Percentiles rank a stretch among this genome's conserved stretches.
phyloP scores from a whole-genome alignment of 2,113 vertebrate genomes.

The Cynopterus brachyotis region DNA sequence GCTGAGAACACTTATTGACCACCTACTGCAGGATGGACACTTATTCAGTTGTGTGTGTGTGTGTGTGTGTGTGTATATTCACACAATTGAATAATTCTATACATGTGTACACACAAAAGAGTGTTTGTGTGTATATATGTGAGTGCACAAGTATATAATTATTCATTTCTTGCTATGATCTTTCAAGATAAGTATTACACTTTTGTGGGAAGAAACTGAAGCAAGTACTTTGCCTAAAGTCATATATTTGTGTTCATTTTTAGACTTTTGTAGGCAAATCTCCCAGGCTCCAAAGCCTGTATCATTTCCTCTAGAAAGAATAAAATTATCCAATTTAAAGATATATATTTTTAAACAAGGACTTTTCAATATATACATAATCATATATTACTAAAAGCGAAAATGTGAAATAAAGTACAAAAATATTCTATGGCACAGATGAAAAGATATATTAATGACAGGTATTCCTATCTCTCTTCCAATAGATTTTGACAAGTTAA shows the following conservation, averaged over 20 bases:
- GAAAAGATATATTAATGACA: background rate
- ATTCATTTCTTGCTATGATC: background rate
- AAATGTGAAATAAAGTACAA: background rate
- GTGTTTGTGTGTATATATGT: background rate
- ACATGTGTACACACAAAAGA: no score
- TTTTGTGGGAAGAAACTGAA: background rate
- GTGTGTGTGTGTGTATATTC: background rate
- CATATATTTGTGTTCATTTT: background rate
- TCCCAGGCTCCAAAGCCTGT: background rate
- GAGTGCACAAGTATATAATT: background rate
- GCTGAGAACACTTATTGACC: background rate
- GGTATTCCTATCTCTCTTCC: background rate
- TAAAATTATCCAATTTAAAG: background rate
- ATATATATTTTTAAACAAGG: background rate
- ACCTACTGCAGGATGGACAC: background rate
- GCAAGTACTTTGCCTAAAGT: background rate
- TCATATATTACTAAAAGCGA: background rate
- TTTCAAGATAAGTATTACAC: background rate
- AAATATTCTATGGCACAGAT: background rate
- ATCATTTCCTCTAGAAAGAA: background rate
- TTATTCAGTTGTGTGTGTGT: background rate
- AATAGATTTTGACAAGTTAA: slow-evolving; percentile 45
- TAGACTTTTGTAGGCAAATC: background rate
- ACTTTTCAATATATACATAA: background rate
- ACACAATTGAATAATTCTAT: no score